phyloP scores from a whole-genome alignment of 1,140 invertebrate genomes.

The Dendroctonus valens region DNA sequence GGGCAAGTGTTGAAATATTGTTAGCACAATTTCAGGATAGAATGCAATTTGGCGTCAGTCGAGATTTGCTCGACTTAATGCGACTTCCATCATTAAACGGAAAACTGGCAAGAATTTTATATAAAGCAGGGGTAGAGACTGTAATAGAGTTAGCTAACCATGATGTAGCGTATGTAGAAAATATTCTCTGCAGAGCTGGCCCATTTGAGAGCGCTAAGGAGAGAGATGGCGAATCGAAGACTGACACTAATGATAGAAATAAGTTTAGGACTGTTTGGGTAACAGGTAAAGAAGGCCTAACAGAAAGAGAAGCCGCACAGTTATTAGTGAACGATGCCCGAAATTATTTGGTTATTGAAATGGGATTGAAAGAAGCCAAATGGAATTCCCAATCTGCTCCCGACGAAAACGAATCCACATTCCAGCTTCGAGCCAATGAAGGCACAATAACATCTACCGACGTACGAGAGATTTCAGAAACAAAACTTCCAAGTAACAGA shows the following conservation, averaged over 20 bases:
- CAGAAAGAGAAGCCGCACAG: slow-evolving; percentile 76
- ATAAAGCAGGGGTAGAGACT: slow-evolving; percentile 78
- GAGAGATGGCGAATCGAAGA: slow-evolving; percentile 66
- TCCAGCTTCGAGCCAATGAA: too few species aligned
- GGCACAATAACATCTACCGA: too few species aligned
- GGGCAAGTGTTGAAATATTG: slow-evolving; percentile 86
- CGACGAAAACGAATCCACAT: too few species aligned
- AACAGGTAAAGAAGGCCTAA: slow-evolving; percentile 77
- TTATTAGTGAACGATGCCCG: slow-evolving; percentile 81
- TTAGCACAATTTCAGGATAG: slow-evolving; percentile 91
- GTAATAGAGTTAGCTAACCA: slow-evolving; percentile 76
- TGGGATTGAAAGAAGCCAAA: slow-evolving; percentile 60
- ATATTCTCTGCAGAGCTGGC: slow-evolving; percentile 71
- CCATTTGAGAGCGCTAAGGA: slow-evolving; percentile 83
- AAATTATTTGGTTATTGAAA: slow-evolving; percentile 62
- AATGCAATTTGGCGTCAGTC: slow-evolving; percentile 90
- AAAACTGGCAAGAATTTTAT: slow-evolving; percentile 79
- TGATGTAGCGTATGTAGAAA: slow-evolving; percentile 67
- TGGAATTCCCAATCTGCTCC: slow-evolving; percentile 47
- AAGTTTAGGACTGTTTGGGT: slow-evolving; percentile 76
- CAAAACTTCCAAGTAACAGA: too few species aligned
- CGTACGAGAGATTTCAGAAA: too few species aligned
- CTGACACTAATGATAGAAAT: slow-evolving; percentile 66
- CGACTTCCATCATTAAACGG: slow-evolving; percentile 82
- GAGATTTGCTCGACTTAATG: slow-evolving; percentile 90